Evolutionary conservation across 2,797 vertebrate genomes (phyloP).

Genomic region (Dromococcyx pavoninus): DNA sequence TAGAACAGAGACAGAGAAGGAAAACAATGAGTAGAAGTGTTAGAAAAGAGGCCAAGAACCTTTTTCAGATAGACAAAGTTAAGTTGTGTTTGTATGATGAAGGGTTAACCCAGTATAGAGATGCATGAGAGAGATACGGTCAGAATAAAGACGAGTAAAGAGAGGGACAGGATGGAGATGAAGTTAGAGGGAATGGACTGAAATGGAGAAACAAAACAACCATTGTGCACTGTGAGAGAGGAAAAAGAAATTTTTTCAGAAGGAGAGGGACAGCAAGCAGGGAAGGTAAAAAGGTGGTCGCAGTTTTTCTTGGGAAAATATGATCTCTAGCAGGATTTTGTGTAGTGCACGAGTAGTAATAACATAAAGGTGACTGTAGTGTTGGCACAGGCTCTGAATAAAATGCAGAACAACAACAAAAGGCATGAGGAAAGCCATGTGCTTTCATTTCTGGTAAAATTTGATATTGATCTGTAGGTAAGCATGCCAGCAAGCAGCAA

Average conservation of each 20-base stretch:
- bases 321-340: not conserved
- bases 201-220: not conserved
- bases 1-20: not conserved
- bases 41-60: not conserved
- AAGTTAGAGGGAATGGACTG: not conserved
- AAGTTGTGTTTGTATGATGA: not conserved
- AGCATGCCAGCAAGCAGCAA: not conserved
- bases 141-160: not conserved
- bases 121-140: not conserved
- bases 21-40: not conserved
- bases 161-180: not conserved
- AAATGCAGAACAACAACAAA: not conserved
- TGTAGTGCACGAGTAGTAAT: not conserved
- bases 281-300: not conserved
- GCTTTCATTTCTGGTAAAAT: not conserved
- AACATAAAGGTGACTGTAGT: not conserved
- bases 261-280: not conserved
- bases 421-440: not conserved
- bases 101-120: not conserved
- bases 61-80: not conserved
- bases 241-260: not conserved
- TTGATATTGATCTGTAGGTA: not conserved
- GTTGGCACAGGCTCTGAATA: not conserved
- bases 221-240: accelerated
- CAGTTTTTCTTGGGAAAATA: not conserved